These are phyloP conservation scores for Phallusia fumigata DNA, from an alignment of 23 tunicate genomes.

Conservation along the genomic window DNA sequence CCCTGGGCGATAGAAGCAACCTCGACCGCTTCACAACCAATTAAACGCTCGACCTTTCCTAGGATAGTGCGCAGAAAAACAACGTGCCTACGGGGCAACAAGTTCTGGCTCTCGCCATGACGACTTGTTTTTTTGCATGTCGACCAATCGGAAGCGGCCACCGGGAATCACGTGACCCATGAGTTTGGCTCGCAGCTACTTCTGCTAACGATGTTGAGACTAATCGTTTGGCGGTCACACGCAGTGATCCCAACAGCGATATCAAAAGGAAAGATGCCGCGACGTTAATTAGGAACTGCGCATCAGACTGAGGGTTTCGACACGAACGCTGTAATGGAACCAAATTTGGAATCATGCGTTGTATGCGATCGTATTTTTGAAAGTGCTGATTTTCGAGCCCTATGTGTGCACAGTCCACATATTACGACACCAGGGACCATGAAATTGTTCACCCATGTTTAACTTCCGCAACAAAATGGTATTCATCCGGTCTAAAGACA, in stretches of 20 bases:
- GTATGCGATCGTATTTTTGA: too few species aligned
- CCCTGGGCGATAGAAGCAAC: conserved; percentile 8
- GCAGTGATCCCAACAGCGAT: not conserved
- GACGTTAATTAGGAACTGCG: too few species aligned
- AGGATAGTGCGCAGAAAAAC: not conserved
- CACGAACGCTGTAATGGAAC: too few species aligned
- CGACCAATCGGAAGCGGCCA: not conserved
- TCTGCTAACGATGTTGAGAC: not conserved
- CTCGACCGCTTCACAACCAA: not conserved
- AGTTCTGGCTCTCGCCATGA: not conserved
- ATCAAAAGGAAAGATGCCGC: too few species aligned
- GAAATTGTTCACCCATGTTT: too few species aligned
- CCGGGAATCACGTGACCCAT: not conserved
- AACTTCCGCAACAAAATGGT: too few species aligned
- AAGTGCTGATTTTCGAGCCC: too few species aligned
- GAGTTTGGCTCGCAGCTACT: not conserved
- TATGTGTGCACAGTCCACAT: too few species aligned
- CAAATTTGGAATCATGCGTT: too few species aligned
- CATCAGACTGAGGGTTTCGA: too few species aligned
- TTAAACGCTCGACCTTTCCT: conserved; percentile 10
- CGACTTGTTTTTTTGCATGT: not conserved
- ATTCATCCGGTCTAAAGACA: too few species aligned
- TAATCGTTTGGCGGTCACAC: not conserved
- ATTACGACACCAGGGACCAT: too few species aligned
- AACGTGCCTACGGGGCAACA: conserved; percentile 15